A percentile compares a stretch with the other conserved stretches of the same genome.
These are phyloP conservation scores for Hydropotes inermis DNA, from an alignment of 2,113 vertebrate genomes.

Conservation along the genomic window DNA sequence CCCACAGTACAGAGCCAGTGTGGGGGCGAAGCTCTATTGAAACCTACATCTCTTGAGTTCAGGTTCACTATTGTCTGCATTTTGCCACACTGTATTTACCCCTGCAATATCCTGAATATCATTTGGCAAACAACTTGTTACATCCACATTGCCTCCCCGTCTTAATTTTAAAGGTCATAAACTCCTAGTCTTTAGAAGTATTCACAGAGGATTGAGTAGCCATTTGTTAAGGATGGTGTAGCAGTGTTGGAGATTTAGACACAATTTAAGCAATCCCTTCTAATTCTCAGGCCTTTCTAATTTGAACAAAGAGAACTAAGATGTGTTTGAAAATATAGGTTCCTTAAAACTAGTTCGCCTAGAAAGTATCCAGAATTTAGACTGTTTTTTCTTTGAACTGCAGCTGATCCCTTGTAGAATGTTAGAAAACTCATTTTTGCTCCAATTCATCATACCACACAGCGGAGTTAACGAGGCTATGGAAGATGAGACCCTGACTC, in stretches of 20 bases:
- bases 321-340: not conserved
- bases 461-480: rapidly evolving
- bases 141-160: no score
- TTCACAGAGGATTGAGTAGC: not conserved
- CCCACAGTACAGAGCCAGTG: not conserved
- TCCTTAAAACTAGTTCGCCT: not conserved
- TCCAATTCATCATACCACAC: not conserved
- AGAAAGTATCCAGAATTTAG: not conserved
- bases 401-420: not conserved
- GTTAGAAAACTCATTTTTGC: not conserved
- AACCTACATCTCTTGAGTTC: not conserved
- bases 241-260: not conserved
- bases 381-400: not conserved
- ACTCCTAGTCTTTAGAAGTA: not conserved
- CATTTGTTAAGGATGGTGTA: not conserved
- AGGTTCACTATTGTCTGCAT: not conserved
- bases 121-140: not conserved
- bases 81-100: not conserved
- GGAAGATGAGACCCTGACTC: not conserved
- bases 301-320: not conserved
- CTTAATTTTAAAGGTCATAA: not conserved
- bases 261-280: not conserved
- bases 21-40: not conserved
- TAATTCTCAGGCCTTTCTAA: not conserved
- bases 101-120: not conserved